Evolutionary conservation across 2,113 vertebrate genomes (phyloP).

Genomic region (Acanthochromis polyacanthus): DNA sequence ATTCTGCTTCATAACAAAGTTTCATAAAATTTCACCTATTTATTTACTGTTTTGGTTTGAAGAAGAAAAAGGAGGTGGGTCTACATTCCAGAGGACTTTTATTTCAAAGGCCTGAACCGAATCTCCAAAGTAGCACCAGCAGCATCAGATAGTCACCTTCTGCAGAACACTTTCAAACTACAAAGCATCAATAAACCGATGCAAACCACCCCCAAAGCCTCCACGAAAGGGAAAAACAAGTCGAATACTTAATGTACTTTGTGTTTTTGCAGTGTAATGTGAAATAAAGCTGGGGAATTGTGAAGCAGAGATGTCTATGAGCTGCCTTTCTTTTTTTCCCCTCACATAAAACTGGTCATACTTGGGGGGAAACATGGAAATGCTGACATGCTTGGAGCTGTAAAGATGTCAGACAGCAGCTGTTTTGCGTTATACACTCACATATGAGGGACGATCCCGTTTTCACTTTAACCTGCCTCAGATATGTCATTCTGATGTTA

Average conservation of each 20-base stretch:
- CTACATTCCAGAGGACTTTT: slow-evolving; percentile 45
- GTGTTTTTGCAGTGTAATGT: slow-evolving; percentile 24
- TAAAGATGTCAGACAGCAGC: slow-evolving; percentile 40
- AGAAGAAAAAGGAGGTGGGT: neutral
- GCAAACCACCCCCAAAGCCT: slow-evolving; percentile 21
- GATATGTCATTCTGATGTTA: slow-evolving; percentile 48
- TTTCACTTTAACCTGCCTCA: slow-evolving; percentile 11
- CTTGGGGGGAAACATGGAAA: slow-evolving; percentile 29
- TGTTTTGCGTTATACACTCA: slow-evolving; percentile 71
- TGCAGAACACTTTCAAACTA: slow-evolving; percentile 17
- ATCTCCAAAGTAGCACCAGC: slow-evolving; percentile 17
- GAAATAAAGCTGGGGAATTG: slow-evolving; percentile 17
- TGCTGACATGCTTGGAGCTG: slow-evolving; percentile 52
- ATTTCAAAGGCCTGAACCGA: slow-evolving; percentile 52
- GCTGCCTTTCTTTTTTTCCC: neutral
- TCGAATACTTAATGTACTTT: slow-evolving; percentile 4
- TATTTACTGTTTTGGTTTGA: neutral
- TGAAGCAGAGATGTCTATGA: neutral
- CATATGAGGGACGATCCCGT: slow-evolving; percentile 52
- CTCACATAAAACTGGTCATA: neutral
- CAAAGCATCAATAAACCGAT: slow-evolving; percentile 30
- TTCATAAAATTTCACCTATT: too few species aligned
- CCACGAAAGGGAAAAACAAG: slow-evolving; percentile 18
- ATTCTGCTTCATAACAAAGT: too few species aligned
- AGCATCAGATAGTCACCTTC: neutral